Percentiles rank a stretch among this genome's conserved stretches.
phyloP scores from a whole-genome alignment of 1,140 invertebrate species.

The Zeugodacus cucurbitae region DNA sequence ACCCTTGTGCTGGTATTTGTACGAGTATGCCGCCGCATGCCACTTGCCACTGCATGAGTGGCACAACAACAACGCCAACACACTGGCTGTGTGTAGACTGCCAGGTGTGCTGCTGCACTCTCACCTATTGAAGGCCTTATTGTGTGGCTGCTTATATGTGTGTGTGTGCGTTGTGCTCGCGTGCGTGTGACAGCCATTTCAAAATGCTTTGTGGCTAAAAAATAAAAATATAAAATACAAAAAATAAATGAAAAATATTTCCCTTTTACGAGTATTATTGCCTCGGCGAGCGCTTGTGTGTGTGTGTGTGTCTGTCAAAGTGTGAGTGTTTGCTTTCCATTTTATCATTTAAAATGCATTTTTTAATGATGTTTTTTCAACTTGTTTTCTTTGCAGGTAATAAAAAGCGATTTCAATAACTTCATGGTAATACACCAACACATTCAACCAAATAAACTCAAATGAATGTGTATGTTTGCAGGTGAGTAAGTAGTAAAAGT shows the following conservation, averaged over 20 bases:
- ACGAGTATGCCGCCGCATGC: not conserved
- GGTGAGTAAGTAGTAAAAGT: not conserved
- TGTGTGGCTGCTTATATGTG: not conserved
- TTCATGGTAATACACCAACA: not conserved
- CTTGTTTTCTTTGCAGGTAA: constrained; percentile 33
- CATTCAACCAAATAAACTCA: too few relatives aligned
- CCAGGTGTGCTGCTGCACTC: not conserved
- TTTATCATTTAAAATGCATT: constrained; percentile 25
- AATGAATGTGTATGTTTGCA: not conserved
- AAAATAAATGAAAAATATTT: not conserved
- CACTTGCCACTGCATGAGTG: not conserved
- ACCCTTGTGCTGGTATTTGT: not conserved
- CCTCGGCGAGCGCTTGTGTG: not conserved
- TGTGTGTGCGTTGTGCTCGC: not conserved
- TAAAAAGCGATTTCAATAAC: constrained; percentile 25
- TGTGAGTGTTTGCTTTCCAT: constrained; percentile 17
- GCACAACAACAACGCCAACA: too few relatives aligned
- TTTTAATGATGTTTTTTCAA: constrained; percentile 30
- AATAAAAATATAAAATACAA: not conserved
- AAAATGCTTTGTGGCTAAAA: not conserved
- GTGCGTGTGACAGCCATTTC: not conserved
- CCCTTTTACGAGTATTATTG: not conserved
- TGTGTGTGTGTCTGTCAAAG: not conserved
- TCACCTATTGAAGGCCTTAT: too few relatives aligned
- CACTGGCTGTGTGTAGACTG: too few relatives aligned